phyloP scores from a whole-genome alignment of 2,113 vertebrate genomes.

The Heteronetta atricapilla region DNA sequence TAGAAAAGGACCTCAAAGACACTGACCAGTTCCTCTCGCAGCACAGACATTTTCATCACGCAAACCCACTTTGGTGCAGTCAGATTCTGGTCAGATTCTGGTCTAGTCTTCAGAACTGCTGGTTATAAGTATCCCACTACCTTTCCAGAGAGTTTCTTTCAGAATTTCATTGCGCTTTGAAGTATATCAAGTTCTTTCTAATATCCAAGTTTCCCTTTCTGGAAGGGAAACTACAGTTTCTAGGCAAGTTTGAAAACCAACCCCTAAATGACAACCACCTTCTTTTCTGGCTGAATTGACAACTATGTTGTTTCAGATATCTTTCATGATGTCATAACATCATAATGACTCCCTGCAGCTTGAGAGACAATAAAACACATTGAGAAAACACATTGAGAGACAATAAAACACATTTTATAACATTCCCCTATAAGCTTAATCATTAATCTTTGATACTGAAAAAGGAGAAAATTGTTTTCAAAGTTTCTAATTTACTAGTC shows the following conservation, averaged over 20 bases:
- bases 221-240: not conserved
- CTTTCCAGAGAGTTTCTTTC: not conserved
- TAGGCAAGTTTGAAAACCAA: not conserved
- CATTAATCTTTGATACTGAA: not conserved
- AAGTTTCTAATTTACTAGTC: not conserved
- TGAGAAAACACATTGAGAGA: not conserved
- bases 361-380: not conserved
- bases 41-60: not conserved
- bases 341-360: not conserved
- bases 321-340: not conserved
- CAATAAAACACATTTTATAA: not conserved
- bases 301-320: not conserved
- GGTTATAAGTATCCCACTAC: not conserved
- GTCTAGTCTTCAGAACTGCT: not conserved
- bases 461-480: not conserved
- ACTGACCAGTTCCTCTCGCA: not conserved
- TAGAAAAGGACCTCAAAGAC: not conserved
- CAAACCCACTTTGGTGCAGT: not conserved
- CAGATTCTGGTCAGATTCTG: not conserved
- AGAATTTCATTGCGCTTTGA: not conserved
- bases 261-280: not conserved
- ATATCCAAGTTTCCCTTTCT: not conserved
- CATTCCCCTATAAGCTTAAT: not conserved
- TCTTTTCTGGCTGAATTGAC: not conserved
- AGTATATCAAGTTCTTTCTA: not conserved